phyloP scores from a whole-genome alignment of 2,888 invertebrate species.

The Leucophenga maculata region DNA sequence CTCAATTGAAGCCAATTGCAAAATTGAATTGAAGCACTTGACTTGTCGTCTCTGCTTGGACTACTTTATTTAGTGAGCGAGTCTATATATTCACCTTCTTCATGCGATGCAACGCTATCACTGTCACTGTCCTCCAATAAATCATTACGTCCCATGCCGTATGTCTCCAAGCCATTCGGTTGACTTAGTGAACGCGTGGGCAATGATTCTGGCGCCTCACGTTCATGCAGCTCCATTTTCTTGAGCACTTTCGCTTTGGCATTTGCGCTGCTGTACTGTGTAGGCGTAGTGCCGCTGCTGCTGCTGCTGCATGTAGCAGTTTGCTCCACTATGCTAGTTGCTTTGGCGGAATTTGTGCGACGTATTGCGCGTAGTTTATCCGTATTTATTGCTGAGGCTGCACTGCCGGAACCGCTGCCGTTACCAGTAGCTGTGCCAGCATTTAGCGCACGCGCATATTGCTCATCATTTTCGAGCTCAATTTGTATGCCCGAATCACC shows the following conservation, averaged over 20 bases:
- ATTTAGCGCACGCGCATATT: conserved; percentile 52
- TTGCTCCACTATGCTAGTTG: conserved; percentile 54
- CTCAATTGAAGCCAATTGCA: conserved; percentile 41
- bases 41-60: conserved; percentile 7
- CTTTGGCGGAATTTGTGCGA: conserved; percentile 70
- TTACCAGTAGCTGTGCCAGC: neutral
- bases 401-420: neutral
- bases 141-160: conserved; percentile 51
- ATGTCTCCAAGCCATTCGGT: conserved; percentile 73
- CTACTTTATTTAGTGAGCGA: conserved; percentile 9
- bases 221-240: conserved; percentile 56
- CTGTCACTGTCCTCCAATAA: conserved; percentile 71
- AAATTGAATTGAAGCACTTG: conserved; percentile 21
- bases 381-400: conserved; percentile 4
- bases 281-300: conserved; percentile 33
- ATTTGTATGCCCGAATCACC: conserved; percentile 84
- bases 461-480: conserved; percentile 74
- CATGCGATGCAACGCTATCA: conserved; percentile 71
- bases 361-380: conserved; percentile 60
- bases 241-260: conserved; percentile 60
- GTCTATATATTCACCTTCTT: conserved; percentile 70
- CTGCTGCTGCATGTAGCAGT: conserved; percentile 38
- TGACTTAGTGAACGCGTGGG: conserved; percentile 79
- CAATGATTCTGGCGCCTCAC: conserved; percentile 60
- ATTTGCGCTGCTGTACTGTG: conserved; percentile 22